These are phyloP conservation scores for Sphaeramia orbicularis DNA, from an alignment of 2,797 vertebrate species.

Conservation along the genomic window DNA sequence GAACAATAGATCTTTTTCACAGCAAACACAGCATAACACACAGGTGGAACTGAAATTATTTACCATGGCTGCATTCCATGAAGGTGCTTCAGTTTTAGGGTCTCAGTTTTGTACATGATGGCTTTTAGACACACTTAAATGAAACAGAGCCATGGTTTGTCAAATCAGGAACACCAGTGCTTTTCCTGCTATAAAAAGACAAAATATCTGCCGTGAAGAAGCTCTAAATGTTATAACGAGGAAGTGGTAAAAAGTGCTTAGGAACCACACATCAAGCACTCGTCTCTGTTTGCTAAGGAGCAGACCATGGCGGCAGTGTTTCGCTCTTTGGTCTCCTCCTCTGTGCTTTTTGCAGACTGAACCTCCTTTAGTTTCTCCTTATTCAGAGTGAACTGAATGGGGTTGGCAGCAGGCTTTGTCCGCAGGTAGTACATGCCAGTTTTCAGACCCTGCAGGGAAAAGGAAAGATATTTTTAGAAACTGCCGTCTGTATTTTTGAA, in stretches of 20 bases:
- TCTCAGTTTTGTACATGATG: too few relatives aligned
- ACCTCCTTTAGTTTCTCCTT: constrained; percentile 93
- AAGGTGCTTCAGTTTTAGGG: too few relatives aligned
- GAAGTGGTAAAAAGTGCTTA: constrained; percentile 64
- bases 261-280: constrained; percentile 96
- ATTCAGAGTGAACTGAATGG: constrained; percentile 98
- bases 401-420: constrained; percentile 95
- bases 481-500: neutral
- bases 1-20: constrained; percentile 1
- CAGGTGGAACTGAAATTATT: too few relatives aligned
- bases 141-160: too few relatives aligned
- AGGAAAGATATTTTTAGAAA: neutral
- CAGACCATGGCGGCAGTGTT: constrained; percentile 96
- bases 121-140: too few relatives aligned
- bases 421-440: constrained; percentile 98
- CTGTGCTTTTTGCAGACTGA: constrained; percentile 65
- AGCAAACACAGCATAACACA: too few relatives aligned
- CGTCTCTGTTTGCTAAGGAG: constrained; percentile 93
- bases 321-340: constrained; percentile 87
- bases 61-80: too few relatives aligned
- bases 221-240: too few relatives aligned
- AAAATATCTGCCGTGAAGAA: too few relatives aligned
- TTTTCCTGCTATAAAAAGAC: too few relatives aligned
- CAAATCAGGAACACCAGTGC: too few relatives aligned
- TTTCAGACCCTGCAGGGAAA: constrained; percentile 88